Evolutionary conservation across 1,140 invertebrate species (phyloP), one percentile per base, ranked within the genome.

Genomic region (Drosophila chauvacae): DNA sequence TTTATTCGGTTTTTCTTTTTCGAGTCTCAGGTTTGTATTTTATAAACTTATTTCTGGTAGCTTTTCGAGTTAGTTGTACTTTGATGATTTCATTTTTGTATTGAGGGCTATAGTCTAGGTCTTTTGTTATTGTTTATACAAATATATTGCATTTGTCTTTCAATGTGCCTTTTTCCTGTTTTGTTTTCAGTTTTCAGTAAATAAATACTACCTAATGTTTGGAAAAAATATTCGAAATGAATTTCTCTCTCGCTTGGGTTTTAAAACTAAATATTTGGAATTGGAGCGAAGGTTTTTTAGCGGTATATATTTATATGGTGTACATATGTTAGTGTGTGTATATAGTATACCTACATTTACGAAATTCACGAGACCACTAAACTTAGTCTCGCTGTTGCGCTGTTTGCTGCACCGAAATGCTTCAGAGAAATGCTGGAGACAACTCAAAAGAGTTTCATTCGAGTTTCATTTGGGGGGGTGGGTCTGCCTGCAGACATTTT

Each of bases 401-500:
- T 63, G 72, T 57, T 66, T 66, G 58, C 53, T 23, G 77, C 62
- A 72, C 72, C 42, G 10, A 55, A 66, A 81, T 81, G 69, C 55
- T 76, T 77, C 47, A 20, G 20, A 37, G 75, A 83, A 80, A 84
- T 87, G 75, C 80, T 72, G 66, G 72, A 72, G 63, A 68, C 58
- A 75, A 85, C 74, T 79, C 53, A 72, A 78, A 75, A 81, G 62
- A 80, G 57, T 64, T 77, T 51, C 0, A 42, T 77, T 71, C 61
- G 39, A 51, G 77, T 91, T 20, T 20, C 20, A 20, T 20, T 20
- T 20, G 20, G 23, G 23, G 18, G 63, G 39, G 35, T n/a, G 51
- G 81, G 85, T 88, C 85, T 88, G 85, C 85, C 85, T 90, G 87
- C 87, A 91, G 88, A 91, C 88, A 60, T 58, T 74, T 78, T 70